Evolutionary conservation across 2,888 invertebrate genomes (phyloP).

Genomic region (Netelia inedita): DNA sequence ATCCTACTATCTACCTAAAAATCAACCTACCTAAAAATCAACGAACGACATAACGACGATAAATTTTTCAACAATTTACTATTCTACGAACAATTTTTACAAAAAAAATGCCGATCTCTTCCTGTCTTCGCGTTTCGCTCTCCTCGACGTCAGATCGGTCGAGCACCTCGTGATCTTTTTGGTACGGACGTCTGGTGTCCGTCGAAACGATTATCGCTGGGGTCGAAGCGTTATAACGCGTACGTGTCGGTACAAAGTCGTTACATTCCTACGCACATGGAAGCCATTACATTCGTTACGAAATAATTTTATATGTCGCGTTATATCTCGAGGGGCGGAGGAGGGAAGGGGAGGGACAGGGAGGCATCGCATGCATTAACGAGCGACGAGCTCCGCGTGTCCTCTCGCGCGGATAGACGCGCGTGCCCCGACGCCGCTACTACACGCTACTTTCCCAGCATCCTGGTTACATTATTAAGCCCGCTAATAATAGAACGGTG

Average conservation of each 20-base stretch:
- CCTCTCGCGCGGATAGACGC: slow-evolving; percentile 42
- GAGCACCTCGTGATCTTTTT: slow-evolving; percentile 53
- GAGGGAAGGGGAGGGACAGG: too few relatives aligned
- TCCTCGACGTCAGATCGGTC: neutral
- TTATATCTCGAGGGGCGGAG: neutral
- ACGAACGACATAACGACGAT: too few relatives aligned
- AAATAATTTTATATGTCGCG: slow-evolving; percentile 6
- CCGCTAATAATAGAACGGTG: slow-evolving; percentile 64
- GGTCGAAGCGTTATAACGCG: slow-evolving; percentile 17
- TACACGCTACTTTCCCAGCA: slow-evolving; percentile 30
- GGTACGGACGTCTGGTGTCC: slow-evolving; percentile 54
- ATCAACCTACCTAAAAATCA: too few relatives aligned
- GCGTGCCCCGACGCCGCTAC: slow-evolving; percentile 41
- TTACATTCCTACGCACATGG: slow-evolving; percentile 65
- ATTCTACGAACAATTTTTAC: too few relatives aligned
- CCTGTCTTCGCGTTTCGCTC: too few relatives aligned
- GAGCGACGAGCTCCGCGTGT: too few relatives aligned
- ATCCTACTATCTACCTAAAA: too few relatives aligned
- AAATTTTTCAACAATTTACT: too few relatives aligned
- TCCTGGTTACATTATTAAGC: slow-evolving; percentile 67
- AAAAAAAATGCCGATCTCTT: too few relatives aligned
- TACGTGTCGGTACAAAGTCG: slow-evolving; percentile 55
- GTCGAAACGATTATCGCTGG: slow-evolving; percentile 43
- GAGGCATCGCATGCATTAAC: too few relatives aligned
- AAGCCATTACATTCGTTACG: slow-evolving; percentile 56